Evolutionary conservation across 2,113 vertebrate species (phyloP).

Genomic region (Columba janthina): DNA sequence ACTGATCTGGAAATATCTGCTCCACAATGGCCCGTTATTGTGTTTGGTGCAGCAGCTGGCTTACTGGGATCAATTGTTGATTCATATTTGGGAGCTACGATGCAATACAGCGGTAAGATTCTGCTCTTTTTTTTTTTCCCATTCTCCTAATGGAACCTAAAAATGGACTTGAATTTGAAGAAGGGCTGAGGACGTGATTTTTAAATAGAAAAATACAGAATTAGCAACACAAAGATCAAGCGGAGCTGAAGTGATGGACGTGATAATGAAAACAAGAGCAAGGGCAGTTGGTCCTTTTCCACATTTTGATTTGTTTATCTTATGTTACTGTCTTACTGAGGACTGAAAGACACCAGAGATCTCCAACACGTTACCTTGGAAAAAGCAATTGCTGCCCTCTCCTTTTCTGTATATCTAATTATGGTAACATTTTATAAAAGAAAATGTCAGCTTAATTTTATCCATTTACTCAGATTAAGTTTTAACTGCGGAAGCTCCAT

Average conservation of each 20-base stretch:
- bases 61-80: constrained; percentile 93
- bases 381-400: background rate
- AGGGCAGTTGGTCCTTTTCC: background rate
- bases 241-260: background rate
- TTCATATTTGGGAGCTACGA: constrained; percentile 91
- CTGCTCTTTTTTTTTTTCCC: background rate
- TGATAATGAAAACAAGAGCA: background rate
- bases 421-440: background rate
- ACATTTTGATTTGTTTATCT: background rate
- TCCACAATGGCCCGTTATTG: constrained; percentile 92
- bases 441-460: background rate
- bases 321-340: background rate
- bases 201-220: background rate
- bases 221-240: background rate
- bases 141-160: background rate
- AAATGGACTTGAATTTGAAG: background rate
- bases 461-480: background rate
- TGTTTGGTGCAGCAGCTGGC: constrained; percentile 87
- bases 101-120: constrained; percentile 93
- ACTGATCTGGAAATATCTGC: constrained; percentile 83
- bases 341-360: background rate
- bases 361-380: background rate
- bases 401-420: background rate
- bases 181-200: background rate
- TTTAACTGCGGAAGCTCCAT: background rate